Base-by-base conservation (phyloP, 1,140 invertebrate species). In the Nilaparvata lugens region DNA sequence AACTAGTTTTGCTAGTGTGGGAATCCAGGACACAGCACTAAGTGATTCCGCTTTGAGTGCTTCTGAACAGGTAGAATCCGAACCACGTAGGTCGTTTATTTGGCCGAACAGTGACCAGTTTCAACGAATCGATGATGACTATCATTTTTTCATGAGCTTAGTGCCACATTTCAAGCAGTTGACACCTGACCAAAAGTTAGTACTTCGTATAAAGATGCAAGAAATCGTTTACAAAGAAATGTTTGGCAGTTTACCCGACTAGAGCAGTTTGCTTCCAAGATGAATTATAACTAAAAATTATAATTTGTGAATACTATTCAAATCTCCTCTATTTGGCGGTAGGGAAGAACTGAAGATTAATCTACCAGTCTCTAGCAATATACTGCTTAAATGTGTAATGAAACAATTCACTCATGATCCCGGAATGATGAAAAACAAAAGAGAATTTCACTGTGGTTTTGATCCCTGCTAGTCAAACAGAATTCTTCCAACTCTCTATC, bases 141-240 rank as follows among this genome's bases (percentile, higher is more conserved):
- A 55, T 31, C 53, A 55, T 35, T 55, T 55, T 55, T 55, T 55
- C 19, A 55, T 55, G 53, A 55, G 53, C 35, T 55, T 55, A 55
- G 11, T 55, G 11, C 53, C 53, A 25, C 28, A 55, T 55, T 25
- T 55, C 35, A 24, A 31, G 18, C 18, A 25, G n/a, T 55, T 55
- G 35, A n/a, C 53, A 28, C 19, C 25, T 35, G 23, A 24, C 35
- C 23, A 55, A 19, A 31, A 24, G 14, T 13, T 55, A 35, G 11
- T 55, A n/a, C 25, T 55, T 4, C 23, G 53, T 28, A 55, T 55
- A n/a, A 55, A 55, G 35, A 55, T 55, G n/a, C 53, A 55, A 55
- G 53, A 55, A 31, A 55, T 55, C 2, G 11, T 55, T n/a, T 55
- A 55, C 19, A 55, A 55, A 16, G 53, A 55, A 55, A 24, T 55